phyloP scores from a whole-genome alignment of 2,888 invertebrate genomes.

The Tuta absoluta region DNA sequence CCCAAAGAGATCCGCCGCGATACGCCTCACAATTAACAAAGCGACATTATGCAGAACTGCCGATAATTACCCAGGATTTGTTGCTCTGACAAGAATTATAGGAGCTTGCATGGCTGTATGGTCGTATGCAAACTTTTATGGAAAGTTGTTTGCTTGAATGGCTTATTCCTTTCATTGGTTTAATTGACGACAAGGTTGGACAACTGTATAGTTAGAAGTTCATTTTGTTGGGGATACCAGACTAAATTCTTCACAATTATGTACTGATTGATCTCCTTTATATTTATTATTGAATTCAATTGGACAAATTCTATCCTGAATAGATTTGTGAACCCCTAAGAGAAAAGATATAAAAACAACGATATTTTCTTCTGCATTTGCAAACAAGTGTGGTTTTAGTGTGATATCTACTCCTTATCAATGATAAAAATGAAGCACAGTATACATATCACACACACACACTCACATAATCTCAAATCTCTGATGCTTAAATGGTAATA shows the following conservation, averaged over 20 bases:
- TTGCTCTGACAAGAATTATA: conserved; percentile 56
- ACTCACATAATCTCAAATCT: too few species aligned
- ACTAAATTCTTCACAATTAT: conserved; percentile 1
- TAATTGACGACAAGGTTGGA: conserved; percentile 25
- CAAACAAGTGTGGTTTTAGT: too few species aligned
- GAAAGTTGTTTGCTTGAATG: conserved; percentile 28
- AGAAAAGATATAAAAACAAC: too few species aligned
- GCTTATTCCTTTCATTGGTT: conserved; percentile 18
- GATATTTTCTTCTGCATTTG: too few species aligned
- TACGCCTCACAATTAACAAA: conserved; percentile 80
- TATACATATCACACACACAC: too few species aligned
- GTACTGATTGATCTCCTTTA: neutral
- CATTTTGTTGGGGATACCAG: conserved; percentile 9
- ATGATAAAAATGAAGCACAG: too few species aligned
- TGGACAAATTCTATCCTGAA: too few species aligned
- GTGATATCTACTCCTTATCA: too few species aligned
- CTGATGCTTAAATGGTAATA: too few species aligned
- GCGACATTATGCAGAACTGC: conserved; percentile 77
- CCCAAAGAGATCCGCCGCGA: conserved; percentile 77
- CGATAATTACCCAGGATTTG: conserved; percentile 77
- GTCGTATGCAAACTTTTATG: conserved; percentile 31
- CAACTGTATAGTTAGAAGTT: conserved; percentile 26
- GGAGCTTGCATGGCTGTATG: conserved; percentile 48
- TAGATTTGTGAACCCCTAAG: too few species aligned
- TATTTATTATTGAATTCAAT: too few species aligned